A percentile compares a stretch with the other conserved stretches of the same genome.
phyloP scores from a whole-genome alignment of 2,113 vertebrate species.

The Forbesichthys papilliferus region DNA sequence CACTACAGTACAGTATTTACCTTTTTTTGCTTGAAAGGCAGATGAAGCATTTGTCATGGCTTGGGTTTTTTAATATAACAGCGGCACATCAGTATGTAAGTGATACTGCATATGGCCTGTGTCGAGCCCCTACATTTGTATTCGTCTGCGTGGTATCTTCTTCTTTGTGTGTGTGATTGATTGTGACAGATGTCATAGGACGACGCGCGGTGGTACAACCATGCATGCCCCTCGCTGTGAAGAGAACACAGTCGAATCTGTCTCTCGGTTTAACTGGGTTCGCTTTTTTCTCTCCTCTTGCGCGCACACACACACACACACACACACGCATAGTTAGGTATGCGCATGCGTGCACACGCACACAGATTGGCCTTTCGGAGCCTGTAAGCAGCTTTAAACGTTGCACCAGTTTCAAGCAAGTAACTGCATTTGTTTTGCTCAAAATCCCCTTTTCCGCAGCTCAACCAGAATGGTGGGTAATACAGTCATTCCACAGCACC shows the following conservation, averaged over 20 bases:
- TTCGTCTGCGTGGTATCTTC: background rate
- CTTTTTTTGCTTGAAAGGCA: constrained; percentile 13
- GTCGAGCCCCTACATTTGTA: background rate
- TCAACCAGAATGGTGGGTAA: background rate
- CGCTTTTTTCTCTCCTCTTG: background rate
- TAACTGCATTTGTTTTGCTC: constrained; percentile 6
- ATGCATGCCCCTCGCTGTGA: constrained; percentile 4
- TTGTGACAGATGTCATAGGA: background rate
- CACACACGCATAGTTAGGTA: background rate
- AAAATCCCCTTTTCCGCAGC: background rate
- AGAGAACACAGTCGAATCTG: constrained; percentile 25
- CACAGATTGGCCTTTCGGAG: constrained; percentile 25
- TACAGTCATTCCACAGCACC: background rate
- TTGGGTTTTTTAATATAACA: background rate
- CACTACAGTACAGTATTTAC: background rate
- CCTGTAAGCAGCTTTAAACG: constrained; percentile 41
- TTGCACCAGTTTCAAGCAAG: constrained; percentile 1
- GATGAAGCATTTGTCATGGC: background rate
- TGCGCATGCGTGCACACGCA: background rate
- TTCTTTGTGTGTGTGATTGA: background rate
- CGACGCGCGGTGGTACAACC: background rate
- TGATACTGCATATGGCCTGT: background rate
- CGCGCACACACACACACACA: constrained; percentile 11
- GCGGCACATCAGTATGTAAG: background rate
- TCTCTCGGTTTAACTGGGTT: constrained; percentile 47